Evolutionary conservation across 1,140 invertebrate species (phyloP), one percentile per base, ranked within the genome.

Genomic region (Physella acuta): DNA sequence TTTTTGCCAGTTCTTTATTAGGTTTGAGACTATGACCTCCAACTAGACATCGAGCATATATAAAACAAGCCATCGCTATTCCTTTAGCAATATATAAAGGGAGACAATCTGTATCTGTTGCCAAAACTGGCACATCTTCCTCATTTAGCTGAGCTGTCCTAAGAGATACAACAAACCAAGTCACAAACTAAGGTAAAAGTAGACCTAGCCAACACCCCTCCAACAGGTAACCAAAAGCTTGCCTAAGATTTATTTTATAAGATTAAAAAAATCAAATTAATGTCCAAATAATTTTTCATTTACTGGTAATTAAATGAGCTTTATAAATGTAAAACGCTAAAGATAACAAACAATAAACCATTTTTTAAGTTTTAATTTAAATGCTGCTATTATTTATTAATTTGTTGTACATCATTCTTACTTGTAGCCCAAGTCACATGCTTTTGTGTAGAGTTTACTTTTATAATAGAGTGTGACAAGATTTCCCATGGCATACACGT

Each of bases 401-500:
- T n/a, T n/a, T n/a, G n/a, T n/a, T n/a, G n/a, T n/a, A n/a, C n/a
- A 60, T 56, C 0, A 26, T 20, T 61, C 68, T 72, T 63, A 85
- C 84, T 78, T 82, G 52, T 78, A 76, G 28, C 82, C 81, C n/a
- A 86, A 71, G 53, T 83, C 82, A 2, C 78, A 78, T 37, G 81
- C 76, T 75, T 86, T 86, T 1, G 83, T 85, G 71, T 76, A 86
- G 0, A 86, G 73, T 71, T 84, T 85, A 17, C 78, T 75, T 33
- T 71, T 73, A 73, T 86, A 86, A 70, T 84, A 86, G 59, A 84
- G 78, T 14, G 74, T 72, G 3, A 82, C 77, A 37, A 85, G 75
- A 63, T 84, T 79, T 2, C 84, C 85, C 81, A 84, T 84, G 39
- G 85, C 84, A 71, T 83, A 86, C n/a, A 86, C 81, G 78, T 84